Conservation (phyloP, 2,797 vertebrate species). For the Megaceryle alcyon region DNA sequence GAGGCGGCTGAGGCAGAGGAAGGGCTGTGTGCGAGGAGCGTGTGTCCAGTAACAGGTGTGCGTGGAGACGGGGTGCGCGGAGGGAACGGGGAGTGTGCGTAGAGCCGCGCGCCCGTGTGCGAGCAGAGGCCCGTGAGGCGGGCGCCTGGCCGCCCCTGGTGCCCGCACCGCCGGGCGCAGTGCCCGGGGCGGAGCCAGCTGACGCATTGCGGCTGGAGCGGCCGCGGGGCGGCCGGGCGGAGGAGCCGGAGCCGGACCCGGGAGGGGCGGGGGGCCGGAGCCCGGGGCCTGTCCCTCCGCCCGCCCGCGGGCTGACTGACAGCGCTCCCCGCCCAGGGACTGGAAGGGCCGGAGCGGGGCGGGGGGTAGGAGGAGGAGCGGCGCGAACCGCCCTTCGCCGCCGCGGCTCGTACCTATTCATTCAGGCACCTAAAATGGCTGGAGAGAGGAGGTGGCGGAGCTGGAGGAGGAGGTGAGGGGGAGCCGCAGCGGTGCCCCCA, state of each 20-base stretch:
- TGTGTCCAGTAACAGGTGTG: not conserved
- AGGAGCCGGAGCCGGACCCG: no score
- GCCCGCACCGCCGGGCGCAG: not conserved
- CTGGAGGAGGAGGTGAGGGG: constrained; percentile 7
- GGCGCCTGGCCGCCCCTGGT: no score
- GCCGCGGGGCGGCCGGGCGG: no score
- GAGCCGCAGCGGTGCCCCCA: not conserved
- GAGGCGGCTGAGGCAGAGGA: not conserved
- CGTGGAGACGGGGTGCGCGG: not conserved
- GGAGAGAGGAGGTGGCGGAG: constrained; percentile 67
- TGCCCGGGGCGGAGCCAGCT: not conserved
- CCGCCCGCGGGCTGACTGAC: not conserved
- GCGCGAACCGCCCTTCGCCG: not conserved
- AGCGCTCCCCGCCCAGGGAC: not conserved
- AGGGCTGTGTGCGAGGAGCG: not conserved
- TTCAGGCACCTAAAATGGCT: constrained; percentile 81
- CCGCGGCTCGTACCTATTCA: not conserved
- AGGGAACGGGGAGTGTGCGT: not conserved
- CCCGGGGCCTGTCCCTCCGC: not conserved
- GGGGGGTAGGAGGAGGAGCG: not conserved
- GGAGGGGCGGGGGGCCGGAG: no score
- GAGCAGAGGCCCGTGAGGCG: not conserved
- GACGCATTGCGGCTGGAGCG: no score
- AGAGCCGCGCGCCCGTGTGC: rapidly evolving
- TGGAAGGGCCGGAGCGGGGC: not conserved